Conservation (phyloP, 2,797 vertebrate genomes). For the Chaetodon trifasciatus region DNA sequence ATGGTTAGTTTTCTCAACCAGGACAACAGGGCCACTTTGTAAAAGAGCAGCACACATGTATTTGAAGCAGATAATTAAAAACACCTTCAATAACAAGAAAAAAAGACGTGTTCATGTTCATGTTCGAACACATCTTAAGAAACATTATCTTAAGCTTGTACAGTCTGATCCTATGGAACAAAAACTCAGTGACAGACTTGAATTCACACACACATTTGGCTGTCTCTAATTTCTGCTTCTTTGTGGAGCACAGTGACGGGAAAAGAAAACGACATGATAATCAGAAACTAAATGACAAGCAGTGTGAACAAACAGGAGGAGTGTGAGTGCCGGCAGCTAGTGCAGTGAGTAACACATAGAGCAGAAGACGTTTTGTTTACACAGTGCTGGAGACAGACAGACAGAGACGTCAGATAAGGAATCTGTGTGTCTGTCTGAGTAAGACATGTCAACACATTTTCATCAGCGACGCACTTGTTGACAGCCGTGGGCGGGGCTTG, state of each 20-base stretch:
- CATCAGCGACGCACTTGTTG: slow-evolving; percentile 71
- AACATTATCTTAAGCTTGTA: neutral
- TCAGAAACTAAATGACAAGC: slow-evolving; percentile 17
- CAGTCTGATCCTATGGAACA: neutral
- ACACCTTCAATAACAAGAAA: too few relatives aligned
- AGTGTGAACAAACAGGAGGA: neutral
- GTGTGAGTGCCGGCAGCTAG: slow-evolving; percentile 14
- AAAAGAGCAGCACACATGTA: slow-evolving; percentile 7
- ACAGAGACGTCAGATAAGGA: slow-evolving; percentile 41
- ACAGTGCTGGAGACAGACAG: slow-evolving; percentile 4
- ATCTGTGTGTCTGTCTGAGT: slow-evolving; percentile 56
- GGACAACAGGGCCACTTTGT: neutral
- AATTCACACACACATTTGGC: neutral
- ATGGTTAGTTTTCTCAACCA: neutral
- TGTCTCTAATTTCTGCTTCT: slow-evolving; percentile 4
- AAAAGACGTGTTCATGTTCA: neutral
- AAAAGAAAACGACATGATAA: neutral
- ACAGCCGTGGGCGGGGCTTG: slow-evolving; percentile 53
- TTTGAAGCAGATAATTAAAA: slow-evolving; percentile 7
- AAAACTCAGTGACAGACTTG: neutral
- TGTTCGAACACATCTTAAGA: neutral
- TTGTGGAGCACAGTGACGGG: neutral
- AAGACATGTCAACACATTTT: slow-evolving; percentile 79
- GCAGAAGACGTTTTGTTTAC: slow-evolving; percentile 25
- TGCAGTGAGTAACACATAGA: neutral